phyloP scores from a whole-genome alignment of 2,797 vertebrate species.

The Sandelia bainsii region DNA sequence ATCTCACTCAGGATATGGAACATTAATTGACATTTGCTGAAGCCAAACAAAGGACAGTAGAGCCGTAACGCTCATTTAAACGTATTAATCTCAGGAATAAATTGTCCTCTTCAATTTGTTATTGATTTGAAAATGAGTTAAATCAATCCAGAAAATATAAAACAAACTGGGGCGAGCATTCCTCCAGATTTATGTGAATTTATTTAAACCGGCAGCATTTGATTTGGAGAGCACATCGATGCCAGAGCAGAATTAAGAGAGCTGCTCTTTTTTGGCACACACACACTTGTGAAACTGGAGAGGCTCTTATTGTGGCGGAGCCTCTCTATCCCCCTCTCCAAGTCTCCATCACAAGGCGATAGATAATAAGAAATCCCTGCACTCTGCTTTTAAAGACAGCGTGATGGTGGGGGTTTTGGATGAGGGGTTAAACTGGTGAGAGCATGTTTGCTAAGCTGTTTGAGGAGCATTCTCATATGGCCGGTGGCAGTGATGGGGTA shows the following conservation, averaged over 20 bases:
- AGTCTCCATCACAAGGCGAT: slow-evolving; percentile 36
- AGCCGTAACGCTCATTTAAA: slow-evolving; percentile 77
- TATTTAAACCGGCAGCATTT: slow-evolving; percentile 50
- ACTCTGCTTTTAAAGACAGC: slow-evolving; percentile 50
- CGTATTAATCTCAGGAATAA: slow-evolving; percentile 77
- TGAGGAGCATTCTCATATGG: slow-evolving; percentile 83
- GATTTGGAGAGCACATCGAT: slow-evolving; percentile 50
- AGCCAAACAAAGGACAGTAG: slow-evolving; percentile 82
- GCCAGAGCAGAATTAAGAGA: slow-evolving; percentile 36
- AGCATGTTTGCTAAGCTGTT: slow-evolving; percentile 94
- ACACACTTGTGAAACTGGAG: slow-evolving; percentile 36
- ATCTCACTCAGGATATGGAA: slow-evolving; percentile 77
- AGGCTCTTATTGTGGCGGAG: slow-evolving; percentile 62
- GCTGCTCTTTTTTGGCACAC: slow-evolving; percentile 24
- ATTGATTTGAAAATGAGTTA: slow-evolving; percentile 74
- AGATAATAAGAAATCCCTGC: slow-evolving; percentile 64
- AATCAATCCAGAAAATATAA: slow-evolving; percentile 68
- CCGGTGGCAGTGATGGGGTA: slow-evolving; percentile 62
- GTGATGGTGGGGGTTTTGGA: slow-evolving; percentile 47
- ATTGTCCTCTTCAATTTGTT: slow-evolving; percentile 72
- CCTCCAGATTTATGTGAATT: slow-evolving; percentile 54
- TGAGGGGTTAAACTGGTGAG: slow-evolving; percentile 90
- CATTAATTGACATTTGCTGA: slow-evolving; percentile 86
- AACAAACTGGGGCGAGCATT: slow-evolving; percentile 37
- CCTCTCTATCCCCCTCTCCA: slow-evolving; percentile 24